Evolutionary conservation across 2,888 invertebrate species (phyloP).

Genomic region (Steinernema hermaphroditum): DNA sequence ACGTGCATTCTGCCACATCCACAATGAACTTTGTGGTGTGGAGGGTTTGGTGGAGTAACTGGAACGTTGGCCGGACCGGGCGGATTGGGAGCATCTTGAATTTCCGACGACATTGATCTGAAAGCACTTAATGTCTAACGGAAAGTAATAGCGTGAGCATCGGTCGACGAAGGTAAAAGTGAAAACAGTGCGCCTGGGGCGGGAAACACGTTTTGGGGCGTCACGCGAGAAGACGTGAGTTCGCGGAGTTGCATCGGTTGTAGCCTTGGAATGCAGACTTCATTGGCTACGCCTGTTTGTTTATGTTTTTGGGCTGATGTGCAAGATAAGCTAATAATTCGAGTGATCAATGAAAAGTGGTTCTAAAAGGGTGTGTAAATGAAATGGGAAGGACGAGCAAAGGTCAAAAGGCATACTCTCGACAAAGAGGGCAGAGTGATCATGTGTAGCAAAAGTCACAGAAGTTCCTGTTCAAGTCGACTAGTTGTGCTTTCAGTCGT

Average conservation of each 20-base stretch:
- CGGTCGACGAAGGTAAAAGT: neutral
- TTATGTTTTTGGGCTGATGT: no score
- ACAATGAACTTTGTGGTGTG: slow-evolving; percentile 10
- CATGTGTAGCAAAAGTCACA: no score
- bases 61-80: no score
- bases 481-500: no score
- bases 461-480: no score
- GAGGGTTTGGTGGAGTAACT: no score
- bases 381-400: no score
- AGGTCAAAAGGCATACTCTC: no score
- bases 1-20: slow-evolving; percentile 7
- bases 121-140: neutral
- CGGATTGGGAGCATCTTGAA: neutral
- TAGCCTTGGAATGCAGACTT: neutral
- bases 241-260: neutral
- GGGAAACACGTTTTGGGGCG: neutral
- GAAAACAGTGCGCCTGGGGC: neutral
- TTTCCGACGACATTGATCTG: neutral
- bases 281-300: neutral
- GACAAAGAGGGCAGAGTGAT: no score
- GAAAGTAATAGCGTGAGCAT: neutral
- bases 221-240: neutral
- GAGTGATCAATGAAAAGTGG: no score
- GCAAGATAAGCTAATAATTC: no score
- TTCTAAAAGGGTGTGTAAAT: no score